These are phyloP conservation scores for Caretta caretta DNA, from an alignment of 2,113 vertebrate species.

Conservation along the genomic window DNA sequence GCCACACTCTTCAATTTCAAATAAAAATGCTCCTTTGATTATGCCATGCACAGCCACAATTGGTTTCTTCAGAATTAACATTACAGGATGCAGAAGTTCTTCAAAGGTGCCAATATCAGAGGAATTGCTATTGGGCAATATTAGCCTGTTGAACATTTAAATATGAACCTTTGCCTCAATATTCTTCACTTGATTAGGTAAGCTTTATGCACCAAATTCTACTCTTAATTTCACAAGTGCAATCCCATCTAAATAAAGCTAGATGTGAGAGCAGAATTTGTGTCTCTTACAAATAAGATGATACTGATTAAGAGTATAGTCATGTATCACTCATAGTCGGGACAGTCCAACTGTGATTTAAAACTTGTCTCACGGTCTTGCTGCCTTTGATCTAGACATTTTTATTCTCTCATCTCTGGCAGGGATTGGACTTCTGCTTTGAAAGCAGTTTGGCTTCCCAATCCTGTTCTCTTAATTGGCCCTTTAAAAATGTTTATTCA, in stretches of 20 bases:
- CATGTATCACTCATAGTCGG: too few relatives aligned
- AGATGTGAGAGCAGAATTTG: background rate
- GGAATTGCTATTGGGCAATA: background rate
- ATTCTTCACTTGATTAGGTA: background rate
- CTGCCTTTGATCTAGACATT: too few relatives aligned
- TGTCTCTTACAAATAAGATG: background rate
- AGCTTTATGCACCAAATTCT: background rate
- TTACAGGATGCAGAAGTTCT: background rate
- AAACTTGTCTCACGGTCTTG: too few relatives aligned
- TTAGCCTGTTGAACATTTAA: background rate
- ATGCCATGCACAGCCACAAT: background rate
- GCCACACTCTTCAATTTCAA: too few relatives aligned
- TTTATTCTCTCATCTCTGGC: too few relatives aligned
- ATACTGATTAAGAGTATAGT: background rate
- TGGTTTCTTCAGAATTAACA: background rate
- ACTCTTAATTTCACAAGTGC: background rate
- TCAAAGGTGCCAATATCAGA: background rate
- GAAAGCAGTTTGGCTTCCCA: too few relatives aligned
- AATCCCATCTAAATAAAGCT: background rate
- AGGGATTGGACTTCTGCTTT: too few relatives aligned
- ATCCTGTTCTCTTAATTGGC: too few relatives aligned
- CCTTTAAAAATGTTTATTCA: too few relatives aligned
- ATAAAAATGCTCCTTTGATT: too few relatives aligned
- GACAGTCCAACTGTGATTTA: too few relatives aligned
- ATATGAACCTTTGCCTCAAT: background rate